Conservation (phyloP, 2,113 vertebrate genomes). For the Plectropomus leopardus region DNA sequence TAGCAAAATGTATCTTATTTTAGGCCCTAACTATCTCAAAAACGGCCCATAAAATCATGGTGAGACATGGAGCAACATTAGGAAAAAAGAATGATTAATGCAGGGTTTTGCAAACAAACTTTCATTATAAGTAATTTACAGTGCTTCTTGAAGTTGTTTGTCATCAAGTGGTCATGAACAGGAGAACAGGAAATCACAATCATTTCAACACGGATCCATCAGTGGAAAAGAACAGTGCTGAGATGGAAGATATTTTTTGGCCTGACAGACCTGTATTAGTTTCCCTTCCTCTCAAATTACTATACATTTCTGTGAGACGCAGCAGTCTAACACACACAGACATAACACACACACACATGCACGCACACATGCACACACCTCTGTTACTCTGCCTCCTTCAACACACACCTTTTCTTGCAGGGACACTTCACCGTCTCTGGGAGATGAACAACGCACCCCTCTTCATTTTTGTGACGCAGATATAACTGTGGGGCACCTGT, state of each 20-base stretch:
- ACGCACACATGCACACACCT: background rate
- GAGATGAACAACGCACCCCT: constrained; percentile 7
- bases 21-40: too few relatives aligned
- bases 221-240: background rate
- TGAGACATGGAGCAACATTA: background rate
- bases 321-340: background rate
- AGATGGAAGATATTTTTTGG: background rate
- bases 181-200: too few relatives aligned
- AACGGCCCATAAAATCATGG: too few relatives aligned
- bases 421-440: background rate
- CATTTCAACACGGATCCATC: background rate
- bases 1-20: too few relatives aligned
- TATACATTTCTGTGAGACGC: background rate
- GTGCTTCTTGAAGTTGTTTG: background rate
- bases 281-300: background rate
- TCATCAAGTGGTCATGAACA: too few relatives aligned
- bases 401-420: background rate
- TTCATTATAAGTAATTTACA: background rate
- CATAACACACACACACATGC: background rate
- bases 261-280: constrained; percentile 1
- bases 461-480: constrained; percentile 3
- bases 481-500: constrained; percentile 28
- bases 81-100: background rate
- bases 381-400: background rate
- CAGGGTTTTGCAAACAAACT: background rate